Evolutionary conservation across 2,888 invertebrate genomes (phyloP), one percentile per base, ranked within the genome.

Genomic region (Alentia gelatinosa): DNA sequence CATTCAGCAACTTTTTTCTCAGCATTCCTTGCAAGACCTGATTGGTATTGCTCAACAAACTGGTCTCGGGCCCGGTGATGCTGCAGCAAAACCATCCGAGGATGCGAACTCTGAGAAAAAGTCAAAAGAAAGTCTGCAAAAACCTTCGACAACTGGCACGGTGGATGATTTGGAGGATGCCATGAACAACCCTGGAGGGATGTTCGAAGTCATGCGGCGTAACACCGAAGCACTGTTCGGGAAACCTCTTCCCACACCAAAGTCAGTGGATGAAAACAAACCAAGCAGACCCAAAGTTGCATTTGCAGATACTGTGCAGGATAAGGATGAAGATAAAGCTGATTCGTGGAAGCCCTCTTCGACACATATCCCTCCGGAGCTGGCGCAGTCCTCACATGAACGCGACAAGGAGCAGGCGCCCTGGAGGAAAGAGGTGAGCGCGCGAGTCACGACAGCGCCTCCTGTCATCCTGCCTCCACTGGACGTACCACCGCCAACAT

Each of bases 171-270:
- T 79, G 79, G 79, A 79, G 4, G 26, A 39, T 35, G 79, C 79
- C 1, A 79, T 79, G 79, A 79, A 79, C 79, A 86, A 86, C 23
- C 47, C 47, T 35, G 86, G 86, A 30, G 86, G 47, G 1, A 86
- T 86, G 86, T 86, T 86, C 47, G 86, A 86, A 30, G 47, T 86
- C 23, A 86, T 86, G 50, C 30, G 86, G 9, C 86, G 50, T 30
- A 86, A 86, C 50, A 86, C 86, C 26, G 86, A 86, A 47, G 86
- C 86, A 26, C 15, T 86, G 1, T 86, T 47, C 26, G 86, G 86
- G 19, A 30, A 26, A 47, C 15, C 35, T 37, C 5, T 12, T 33
- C 9, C 35, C 7, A 23, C 1, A 35, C 37, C 39, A 23, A 1
- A 79, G 79, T 15, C 19, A 7, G 79, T 37, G 0, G 79, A 39